These are phyloP conservation scores for Etheostoma spectabile DNA, from an alignment of 2,113 vertebrate species.

Conservation along the genomic window DNA sequence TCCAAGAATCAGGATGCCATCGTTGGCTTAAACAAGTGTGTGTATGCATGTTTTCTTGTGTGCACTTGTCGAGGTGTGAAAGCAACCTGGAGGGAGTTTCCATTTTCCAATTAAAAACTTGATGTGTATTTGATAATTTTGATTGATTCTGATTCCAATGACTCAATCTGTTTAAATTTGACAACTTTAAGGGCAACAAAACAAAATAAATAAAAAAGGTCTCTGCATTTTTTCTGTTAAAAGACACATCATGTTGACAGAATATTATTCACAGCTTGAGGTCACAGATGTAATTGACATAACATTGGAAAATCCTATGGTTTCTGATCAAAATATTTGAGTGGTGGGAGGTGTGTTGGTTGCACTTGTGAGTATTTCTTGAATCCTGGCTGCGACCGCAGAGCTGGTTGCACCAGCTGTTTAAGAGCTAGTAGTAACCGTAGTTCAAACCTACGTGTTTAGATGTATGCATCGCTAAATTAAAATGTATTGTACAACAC, in stretches of 20 bases:
- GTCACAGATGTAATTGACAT: too few relatives aligned
- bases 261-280: neutral
- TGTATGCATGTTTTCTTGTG: neutral
- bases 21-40: slow-evolving; percentile 11
- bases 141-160: neutral
- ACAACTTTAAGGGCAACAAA: neutral
- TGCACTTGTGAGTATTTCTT: too few relatives aligned
- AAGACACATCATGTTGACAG: neutral
- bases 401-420: neutral
- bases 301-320: too few relatives aligned
- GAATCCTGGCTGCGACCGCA: too few relatives aligned
- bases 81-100: neutral
- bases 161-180: neutral
- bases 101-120: neutral
- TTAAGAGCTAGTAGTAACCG: neutral
- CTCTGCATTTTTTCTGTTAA: too few relatives aligned
- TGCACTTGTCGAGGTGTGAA: neutral
- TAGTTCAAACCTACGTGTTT: too few relatives aligned
- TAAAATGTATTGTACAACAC: neutral
- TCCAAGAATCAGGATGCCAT: slow-evolving; percentile 54
- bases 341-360: too few relatives aligned
- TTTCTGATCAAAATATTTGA: too few relatives aligned
- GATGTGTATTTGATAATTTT: neutral
- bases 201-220: neutral
- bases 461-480: neutral